phyloP scores from a whole-genome alignment of 2,888 invertebrate genomes.

The Drosophila yooni region DNA sequence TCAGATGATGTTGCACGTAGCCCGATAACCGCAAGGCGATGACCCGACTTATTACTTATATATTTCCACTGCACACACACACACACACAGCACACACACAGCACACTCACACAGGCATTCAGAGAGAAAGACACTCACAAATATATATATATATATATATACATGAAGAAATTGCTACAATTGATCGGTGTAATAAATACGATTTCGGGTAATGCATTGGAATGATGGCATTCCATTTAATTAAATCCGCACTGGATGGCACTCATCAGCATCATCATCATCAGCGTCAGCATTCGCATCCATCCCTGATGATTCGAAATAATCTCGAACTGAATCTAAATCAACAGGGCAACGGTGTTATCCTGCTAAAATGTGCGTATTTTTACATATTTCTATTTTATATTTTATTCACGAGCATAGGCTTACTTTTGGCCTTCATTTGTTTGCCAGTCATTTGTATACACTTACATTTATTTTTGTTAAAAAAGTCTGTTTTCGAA shows the following conservation, averaged over 20 bases:
- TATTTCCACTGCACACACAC: slow-evolving; percentile 4
- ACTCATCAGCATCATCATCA: slow-evolving; percentile 72
- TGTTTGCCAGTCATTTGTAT: neutral
- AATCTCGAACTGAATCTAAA: slow-evolving; percentile 64
- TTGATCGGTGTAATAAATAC: neutral
- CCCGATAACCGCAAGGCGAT: slow-evolving; percentile 22
- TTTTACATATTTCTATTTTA: neutral
- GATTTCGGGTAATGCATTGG: slow-evolving; percentile 34
- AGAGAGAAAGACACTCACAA: neutral
- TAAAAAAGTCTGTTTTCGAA: neutral
- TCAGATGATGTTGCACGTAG: slow-evolving; percentile 37
- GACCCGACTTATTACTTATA: slow-evolving; percentile 16
- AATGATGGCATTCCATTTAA: slow-evolving; percentile 82
- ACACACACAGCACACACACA: slow-evolving; percentile 1
- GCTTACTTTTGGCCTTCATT: neutral
- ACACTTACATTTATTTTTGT: neutral
- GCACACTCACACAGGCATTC: neutral
- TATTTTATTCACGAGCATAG: neutral
- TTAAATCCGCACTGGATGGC: slow-evolving; percentile 82
- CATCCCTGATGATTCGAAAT: slow-evolving; percentile 50
- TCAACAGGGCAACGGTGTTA: slow-evolving; percentile 76
- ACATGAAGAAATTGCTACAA: neutral
- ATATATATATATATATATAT: neutral
- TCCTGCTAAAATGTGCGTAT: slow-evolving; percentile 83
- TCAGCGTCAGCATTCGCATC: slow-evolving; percentile 57